Evolutionary conservation across 1,140 invertebrate genomes (phyloP), one percentile per base, ranked within the genome.

Genomic region (Philopotamus ludificatus): DNA sequence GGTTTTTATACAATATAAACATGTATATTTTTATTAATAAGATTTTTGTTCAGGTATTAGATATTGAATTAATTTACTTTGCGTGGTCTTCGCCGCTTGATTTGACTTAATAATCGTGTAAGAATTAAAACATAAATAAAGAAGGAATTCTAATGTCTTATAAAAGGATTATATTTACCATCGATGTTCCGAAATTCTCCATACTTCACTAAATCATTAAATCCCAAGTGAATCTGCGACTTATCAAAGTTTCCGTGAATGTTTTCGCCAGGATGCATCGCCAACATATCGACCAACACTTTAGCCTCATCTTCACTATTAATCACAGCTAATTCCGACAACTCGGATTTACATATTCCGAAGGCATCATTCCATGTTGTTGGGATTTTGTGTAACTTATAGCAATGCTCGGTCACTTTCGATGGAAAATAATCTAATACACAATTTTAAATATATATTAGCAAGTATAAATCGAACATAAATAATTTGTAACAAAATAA

Each of bases 311-410:
- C 71, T 18, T 72, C 53, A 4, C 74, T 75, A 47, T 77, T 79
- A 34, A 77, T 69, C 8, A 78, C 73, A 20, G 72, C 73, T 4
- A 77, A 66, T 39, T 73, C 66, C 18, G 72, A 75, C 70, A 74
- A 71, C 59, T 76, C 75, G 1, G 60, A 68, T 18, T 62, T 50
- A 53, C 77, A 78, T 1, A 71, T 65, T 21, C 73, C 54, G 42
- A 73, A 74, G 1, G 76, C 76, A 23, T 76, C 75, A 53, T 74
- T 68, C 74, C 75, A 79, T 4, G 72, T 72, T 25, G 73, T 60
- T 10, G 73, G 72, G 62, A 74, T 73, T 1, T 44, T 44, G 55
- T 78, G 77, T 54, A 75, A 75, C 26, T 77, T 78, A 61, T 76
- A 77, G 66, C 76, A 77, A 73, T 74, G 49, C 1, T 34, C 22